Base-by-base conservation (phyloP, 1,140 invertebrate genomes). In the Apis florea region DNA sequence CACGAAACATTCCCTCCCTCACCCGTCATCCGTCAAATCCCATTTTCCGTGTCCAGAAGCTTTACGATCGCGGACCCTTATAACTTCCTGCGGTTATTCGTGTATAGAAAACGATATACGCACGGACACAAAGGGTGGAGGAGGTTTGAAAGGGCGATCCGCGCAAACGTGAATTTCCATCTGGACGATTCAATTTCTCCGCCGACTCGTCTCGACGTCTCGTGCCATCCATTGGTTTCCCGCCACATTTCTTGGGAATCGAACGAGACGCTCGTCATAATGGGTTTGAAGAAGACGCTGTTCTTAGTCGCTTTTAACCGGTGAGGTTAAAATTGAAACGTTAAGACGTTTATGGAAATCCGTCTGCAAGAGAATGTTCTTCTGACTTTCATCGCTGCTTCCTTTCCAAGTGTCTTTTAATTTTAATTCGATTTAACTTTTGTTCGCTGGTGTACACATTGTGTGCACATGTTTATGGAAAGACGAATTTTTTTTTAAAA, bases 141-240 rank as follows among this genome's bases (percentile, higher is more conserved):
- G 64, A 13, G 17, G 54, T 0, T 17, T 24, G 59, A n/a, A 49
- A 58, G 40, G 26, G 6, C 24, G 9, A 26, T 26, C 0, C 58
- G 26, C 72, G 49, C 66, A 51, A n/a, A 51, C 17, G 56, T 54
- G 83, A 88, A 90, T 90, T 89, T 90, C 83, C 85, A 89, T 90
- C 85, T 66, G 75, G 64, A 77, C 80, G 83, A 90, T 89, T 90
- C 83, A 90, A 90, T 90, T 88, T 90, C 84, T 84, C 31, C 31
- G 2, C 4, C 85, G 70, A 64, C 79, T 67, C 73, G 71, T 79
- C 74, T 51, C 49, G 6, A 40, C 5, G 26, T 12, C 19, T 17
- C 56, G 64, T 51, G 51, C 19, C 54, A 24, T n/a, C 24, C n/a
- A 71, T 21, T 10, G 31, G 11, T 15, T 58, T 67, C n/a, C n/a